phyloP scores from a whole-genome alignment of 2,888 invertebrate species.

The Plebejus anna region DNA sequence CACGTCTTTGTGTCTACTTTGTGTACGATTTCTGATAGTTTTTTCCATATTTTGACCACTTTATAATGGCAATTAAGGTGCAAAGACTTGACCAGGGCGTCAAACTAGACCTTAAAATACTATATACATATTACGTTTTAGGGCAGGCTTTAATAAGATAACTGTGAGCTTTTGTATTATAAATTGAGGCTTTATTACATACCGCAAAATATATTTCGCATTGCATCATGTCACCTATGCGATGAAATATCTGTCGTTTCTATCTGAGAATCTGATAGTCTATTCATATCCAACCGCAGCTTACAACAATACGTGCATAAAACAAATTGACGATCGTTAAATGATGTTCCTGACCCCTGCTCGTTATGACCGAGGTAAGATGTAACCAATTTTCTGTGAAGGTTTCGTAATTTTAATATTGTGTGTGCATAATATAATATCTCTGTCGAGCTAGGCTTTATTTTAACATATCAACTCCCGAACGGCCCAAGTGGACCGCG shows the following conservation, averaged over 20 bases:
- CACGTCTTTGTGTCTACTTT: no score
- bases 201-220: neutral
- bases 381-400: neutral
- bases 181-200: neutral
- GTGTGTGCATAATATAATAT: neutral
- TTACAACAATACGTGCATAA: constrained; percentile 15
- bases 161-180: neutral
- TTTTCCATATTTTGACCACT: neutral
- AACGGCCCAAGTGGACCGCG: no score
- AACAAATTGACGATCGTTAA: constrained; percentile 15
- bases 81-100: neutral
- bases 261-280: neutral
- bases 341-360: neutral
- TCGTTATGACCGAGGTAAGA: neutral
- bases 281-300: neutral
- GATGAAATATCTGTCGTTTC: neutral
- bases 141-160: neutral
- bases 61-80: neutral
- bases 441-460: neutral
- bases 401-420: neutral
- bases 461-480: no score
- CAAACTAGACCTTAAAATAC: neutral
- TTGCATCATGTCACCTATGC: neutral
- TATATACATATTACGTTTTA: neutral
- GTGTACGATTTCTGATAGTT: neutral